Evolutionary conservation across 2,113 vertebrate species (phyloP), one percentile per base, ranked within the genome.

Genomic region (Misgurnus mizolepis): DNA sequence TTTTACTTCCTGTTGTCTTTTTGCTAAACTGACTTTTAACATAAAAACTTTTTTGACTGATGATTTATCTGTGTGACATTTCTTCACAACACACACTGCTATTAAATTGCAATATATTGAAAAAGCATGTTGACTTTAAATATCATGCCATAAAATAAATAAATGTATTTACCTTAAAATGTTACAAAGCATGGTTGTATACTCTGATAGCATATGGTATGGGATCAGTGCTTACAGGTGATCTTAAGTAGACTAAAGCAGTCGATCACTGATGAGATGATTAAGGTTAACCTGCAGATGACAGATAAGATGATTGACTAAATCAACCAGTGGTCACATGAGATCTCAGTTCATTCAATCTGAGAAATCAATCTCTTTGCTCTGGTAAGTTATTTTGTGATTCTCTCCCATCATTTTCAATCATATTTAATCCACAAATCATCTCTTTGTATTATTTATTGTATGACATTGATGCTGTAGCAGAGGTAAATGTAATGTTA

Each of bases 201-300:
- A 3, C 27, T 34, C 27, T 34, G 27, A 34, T 34, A 34, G 27
- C 27, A 34, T 34, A 1, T 34, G 27, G 27, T 34, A 34, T 49
- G n/a, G 2, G 14, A 4, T 43, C 14, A 1, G 6, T 5, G 11
- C 11, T 50, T 47, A 34, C 47, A 70, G 69, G 34, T 72, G 69
- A n/a, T 68, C 17, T n/a, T 55, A 41, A n/a, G 17, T 40, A 55
- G 49, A 55, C 68, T 11, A 3, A 55, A 39, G 12, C 27, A 55
- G 27, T 70, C 27, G 8, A 70, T 71, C 68, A 56, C 50, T 18
- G 50, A 72, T 72, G 53, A 58, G 53, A 18, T 72, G 69, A 71
- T 71, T 71, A 34, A 71, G 10, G 50, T 7, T 5, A 34, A 70
- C 47, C 68, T 53, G 68, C 15, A 15, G 67, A 68, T 68, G 8